A percentile compares a stretch with the other conserved stretches of the same genome.
phyloP scores from a whole-genome alignment of 2,888 invertebrate species.

The Portevinia maculata region DNA sequence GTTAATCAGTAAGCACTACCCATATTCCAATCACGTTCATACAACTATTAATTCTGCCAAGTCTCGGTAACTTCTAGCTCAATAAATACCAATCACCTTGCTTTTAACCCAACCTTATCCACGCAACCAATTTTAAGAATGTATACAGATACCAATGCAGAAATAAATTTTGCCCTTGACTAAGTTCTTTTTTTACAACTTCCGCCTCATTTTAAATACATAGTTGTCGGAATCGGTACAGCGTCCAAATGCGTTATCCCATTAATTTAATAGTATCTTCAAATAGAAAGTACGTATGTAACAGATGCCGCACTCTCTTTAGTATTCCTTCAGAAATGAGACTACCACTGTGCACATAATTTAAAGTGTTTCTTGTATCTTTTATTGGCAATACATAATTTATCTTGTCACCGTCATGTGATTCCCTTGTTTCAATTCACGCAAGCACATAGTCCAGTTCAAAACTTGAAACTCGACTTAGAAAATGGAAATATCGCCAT shows the following conservation, averaged over 20 bases:
- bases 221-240: neutral
- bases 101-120: no score
- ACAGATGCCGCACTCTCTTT: neutral
- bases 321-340: neutral
- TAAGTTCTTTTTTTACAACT: no score
- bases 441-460: slow-evolving; percentile 26
- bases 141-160: no score
- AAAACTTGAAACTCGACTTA: slow-evolving; percentile 48
- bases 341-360: slow-evolving; percentile 29
- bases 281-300: slow-evolving; percentile 28
- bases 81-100: no score
- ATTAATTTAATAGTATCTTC: neutral
- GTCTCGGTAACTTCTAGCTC: no score
- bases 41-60: no score
- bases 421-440: slow-evolving; percentile 38
- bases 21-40: no score
- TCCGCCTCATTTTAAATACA: no score
- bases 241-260: neutral
- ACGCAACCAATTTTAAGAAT: no score
- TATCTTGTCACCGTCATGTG: slow-evolving; percentile 62
- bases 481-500: slow-evolving; percentile 59
- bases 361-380: slow-evolving; percentile 14
- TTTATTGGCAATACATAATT: slow-evolving; percentile 48
- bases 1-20: no score
- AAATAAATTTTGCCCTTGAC: no score